phyloP scores from a whole-genome alignment of 2,888 invertebrate genomes.

The Zaprionus bogoriensis region DNA sequence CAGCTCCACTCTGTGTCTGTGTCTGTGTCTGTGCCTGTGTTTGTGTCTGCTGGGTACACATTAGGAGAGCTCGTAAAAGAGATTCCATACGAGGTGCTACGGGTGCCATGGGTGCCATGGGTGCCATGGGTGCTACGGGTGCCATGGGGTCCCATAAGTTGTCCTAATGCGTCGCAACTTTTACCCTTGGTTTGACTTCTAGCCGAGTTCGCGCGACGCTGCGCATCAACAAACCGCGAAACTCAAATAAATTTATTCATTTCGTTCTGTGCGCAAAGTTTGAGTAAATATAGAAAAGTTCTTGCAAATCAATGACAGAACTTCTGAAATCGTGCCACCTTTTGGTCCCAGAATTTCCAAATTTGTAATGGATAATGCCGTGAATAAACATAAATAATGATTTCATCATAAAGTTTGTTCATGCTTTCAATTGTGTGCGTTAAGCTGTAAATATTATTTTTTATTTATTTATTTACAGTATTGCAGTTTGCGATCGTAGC shows the following conservation, averaged over 20 bases:
- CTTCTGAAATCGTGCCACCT: not conserved
- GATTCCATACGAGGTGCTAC: not conserved
- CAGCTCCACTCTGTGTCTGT: conserved; percentile 1
- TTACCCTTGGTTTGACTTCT: conserved; percentile 50
- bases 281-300: not conserved
- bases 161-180: conserved; percentile 1
- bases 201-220: conserved; percentile 6
- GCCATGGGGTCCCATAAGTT: not conserved
- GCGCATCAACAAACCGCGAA: not conserved
- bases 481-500: too few relatives aligned
- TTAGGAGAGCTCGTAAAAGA: conserved; percentile 2
- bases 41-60: not conserved
- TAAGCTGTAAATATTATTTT: too few relatives aligned
- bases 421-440: too few relatives aligned
- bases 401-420: too few relatives aligned
- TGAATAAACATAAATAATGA: too few relatives aligned
- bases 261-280: not conserved
- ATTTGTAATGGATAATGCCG: too few relatives aligned
- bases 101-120: too few relatives aligned
- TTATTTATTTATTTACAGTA: too few relatives aligned
- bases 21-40: too few relatives aligned
- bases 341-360: too few relatives aligned
- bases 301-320: not conserved
- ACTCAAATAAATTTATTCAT: not conserved
- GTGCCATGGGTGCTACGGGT: too few relatives aligned